Evolutionary conservation across 2,888 invertebrate species (phyloP), one percentile per base, ranked within the genome.

Genomic region (Orthosia gracilis): DNA sequence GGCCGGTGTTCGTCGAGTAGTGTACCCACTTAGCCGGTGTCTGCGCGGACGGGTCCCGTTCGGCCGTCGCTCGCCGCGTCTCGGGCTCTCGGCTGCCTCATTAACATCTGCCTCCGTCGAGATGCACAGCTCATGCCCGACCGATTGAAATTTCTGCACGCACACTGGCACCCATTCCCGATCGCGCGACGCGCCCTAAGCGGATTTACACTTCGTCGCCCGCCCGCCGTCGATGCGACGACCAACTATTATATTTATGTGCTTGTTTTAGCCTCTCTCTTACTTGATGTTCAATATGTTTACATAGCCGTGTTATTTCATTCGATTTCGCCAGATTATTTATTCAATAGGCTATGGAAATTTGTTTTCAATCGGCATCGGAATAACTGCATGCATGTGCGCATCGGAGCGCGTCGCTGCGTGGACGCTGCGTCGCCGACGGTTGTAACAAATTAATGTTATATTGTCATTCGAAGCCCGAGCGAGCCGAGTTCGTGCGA

Each of bases 401-500:
- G 88, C 92, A 91, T 74, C 88, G 89, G 85, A 90, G 91, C 93
- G 92, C 86, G 84, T 86, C 90, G 89, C 87, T 87, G 88, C 90
- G 89, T 87, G 85, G 86, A 88, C 90, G 90, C 87, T 84, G 89
- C 89, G 89, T 90, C 82, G 86, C 73, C 77, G 89, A 88, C 88
- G 90, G 88, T 89, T 88, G 87, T 88, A 88, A 92, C 91, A 92
- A 93, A 92, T 94, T 93, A 88, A 94, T 92, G 92, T 92, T 94
- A 93, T 94, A 93, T 93, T 94, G 95, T 94, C 93, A 94, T 93
- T 90, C 76, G 94, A 95, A 92, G 90, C 93, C 90, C 85, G 89
- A 89, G 89, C 87, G 89, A 89, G 89, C 83, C 89, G 90, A 92
- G 91, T 95, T 94, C 94, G 90, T 93, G 94, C 94, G 95, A 95